Base-by-base conservation (phyloP, 2,888 invertebrate genomes). In the Lithosia quadra region DNA sequence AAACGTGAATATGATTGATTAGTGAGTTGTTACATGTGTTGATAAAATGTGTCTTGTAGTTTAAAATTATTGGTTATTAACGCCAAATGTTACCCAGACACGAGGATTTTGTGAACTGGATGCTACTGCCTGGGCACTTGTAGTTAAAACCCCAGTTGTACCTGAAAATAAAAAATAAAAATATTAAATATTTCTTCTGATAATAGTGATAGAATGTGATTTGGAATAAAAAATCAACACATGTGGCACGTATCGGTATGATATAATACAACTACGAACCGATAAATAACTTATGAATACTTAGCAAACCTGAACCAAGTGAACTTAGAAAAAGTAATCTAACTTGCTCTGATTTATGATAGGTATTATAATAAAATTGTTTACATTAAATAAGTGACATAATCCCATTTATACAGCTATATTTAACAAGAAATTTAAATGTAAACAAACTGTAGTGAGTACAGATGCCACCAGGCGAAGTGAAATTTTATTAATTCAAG, bases 11-110 rank as follows among this genome's bases (percentile, higher is more conserved):
- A 55, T 63, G 8, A 61, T 70, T 53, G 59, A 68, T 71, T 73
- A 71, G 80, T 81, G 79, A 60, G 69, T 78, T 79, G 69, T 78
- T 79, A 72, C 66, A 74, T 71, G 79, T 79, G 81, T 76, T 80
- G 66, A 58, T 57, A 69, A n/a, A n/a, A 66, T 63, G 78, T 69
- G 75, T 69, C 59, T 69, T 60, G 53, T 34, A 70, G 70, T 58
- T 68, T 15, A 21, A 63, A 58, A 59, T 60, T 22, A 21, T 43
- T 61, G n/a, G 21, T 61, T 33, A 57, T 60, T 61, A 10, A 21
- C 15, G 60, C 33, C 18, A 33, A 21, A 43, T 53, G 24, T 59
- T 59, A 69, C 55, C 59, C 58, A 36, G 39, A 34, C 21, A 55
- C 55, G 15, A 39, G 55, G 39, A 57, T 56, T 43, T 33, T 62